Evolutionary conservation across 1,140 invertebrate genomes (phyloP).

Genomic region (Drosophila ironensis): DNA sequence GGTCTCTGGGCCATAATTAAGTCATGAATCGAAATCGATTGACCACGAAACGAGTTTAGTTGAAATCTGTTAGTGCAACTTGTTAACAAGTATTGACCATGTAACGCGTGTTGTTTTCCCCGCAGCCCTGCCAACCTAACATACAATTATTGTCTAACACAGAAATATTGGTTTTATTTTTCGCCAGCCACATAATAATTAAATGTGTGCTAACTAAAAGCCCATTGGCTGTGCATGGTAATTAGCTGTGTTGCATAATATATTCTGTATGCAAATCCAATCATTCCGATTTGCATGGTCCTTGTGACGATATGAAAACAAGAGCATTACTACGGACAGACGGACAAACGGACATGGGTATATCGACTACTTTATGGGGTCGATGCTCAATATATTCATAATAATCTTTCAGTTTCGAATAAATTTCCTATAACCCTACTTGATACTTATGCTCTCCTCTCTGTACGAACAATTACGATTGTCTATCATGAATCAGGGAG

Average conservation of each 20-base stretch:
- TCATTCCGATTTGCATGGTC: too few species aligned
- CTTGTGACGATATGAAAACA: too few species aligned
- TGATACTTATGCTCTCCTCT: too few species aligned
- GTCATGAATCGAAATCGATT: conserved; percentile 28
- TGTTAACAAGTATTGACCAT: conserved; percentile 67
- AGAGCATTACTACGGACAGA: too few species aligned
- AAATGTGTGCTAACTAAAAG: conserved; percentile 45
- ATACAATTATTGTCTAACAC: conserved; percentile 55
- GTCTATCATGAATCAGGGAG: too few species aligned
- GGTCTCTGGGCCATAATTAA: conserved; percentile 1
- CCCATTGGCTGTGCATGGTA: conserved; percentile 4
- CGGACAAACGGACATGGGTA: too few species aligned
- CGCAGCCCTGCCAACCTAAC: background rate
- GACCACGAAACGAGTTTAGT: conserved; percentile 11
- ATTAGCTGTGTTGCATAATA: conserved; percentile 17
- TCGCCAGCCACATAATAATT: conserved; percentile 24
- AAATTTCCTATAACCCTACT: too few species aligned
- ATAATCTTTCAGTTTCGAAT: too few species aligned
- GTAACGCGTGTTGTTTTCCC: conserved; percentile 19
- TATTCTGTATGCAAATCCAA: too few species aligned
- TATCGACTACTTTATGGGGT: too few species aligned
- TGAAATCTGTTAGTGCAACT: conserved; percentile 16
- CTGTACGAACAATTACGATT: too few species aligned
- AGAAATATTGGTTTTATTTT: conserved; percentile 29
- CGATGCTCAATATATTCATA: too few species aligned